These are phyloP conservation scores for Eristalis pertinax DNA, from an alignment of 2,888 invertebrate genomes.

Conservation along the genomic window DNA sequence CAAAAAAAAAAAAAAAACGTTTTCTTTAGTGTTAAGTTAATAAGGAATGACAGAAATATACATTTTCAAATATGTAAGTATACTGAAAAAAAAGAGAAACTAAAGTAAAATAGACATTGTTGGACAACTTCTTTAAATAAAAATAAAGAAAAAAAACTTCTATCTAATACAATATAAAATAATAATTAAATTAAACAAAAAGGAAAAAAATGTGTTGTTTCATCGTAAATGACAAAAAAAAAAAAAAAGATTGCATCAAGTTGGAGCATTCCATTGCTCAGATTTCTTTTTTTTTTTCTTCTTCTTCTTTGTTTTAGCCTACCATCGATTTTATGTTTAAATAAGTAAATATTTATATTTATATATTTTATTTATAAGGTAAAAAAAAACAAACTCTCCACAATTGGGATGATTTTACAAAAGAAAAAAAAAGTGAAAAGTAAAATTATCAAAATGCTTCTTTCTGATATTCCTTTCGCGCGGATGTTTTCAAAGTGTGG, in stretches of 20 bases:
- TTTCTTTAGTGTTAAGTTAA: constrained; percentile 26
- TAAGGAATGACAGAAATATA: constrained; percentile 61
- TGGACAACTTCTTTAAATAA: constrained; percentile 52
- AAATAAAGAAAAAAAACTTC: constrained; percentile 41
- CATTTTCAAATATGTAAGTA: constrained; percentile 22
- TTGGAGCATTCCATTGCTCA: constrained; percentile 36
- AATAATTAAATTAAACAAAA: constrained; percentile 40
- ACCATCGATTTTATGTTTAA: constrained; percentile 42
- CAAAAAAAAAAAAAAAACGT: constrained; percentile 28
- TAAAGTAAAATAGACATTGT: constrained; percentile 28
- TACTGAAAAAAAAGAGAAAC: background rate
- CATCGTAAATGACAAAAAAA: constrained; percentile 46
- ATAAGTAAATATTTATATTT: constrained; percentile 49
- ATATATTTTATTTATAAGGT: constrained; percentile 34
- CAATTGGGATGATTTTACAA: constrained; percentile 24
- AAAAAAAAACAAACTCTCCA: constrained; percentile 37
- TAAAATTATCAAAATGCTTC: constrained; percentile 47
- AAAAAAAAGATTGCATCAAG: constrained; percentile 57
- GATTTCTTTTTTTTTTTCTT: constrained; percentile 10
- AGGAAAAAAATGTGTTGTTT: constrained; percentile 52
- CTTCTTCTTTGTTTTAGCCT: constrained; percentile 21
- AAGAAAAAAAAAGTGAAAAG: constrained; percentile 19
- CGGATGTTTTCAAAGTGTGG: background rate
- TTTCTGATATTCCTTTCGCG: constrained; percentile 20
- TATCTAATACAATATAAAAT: constrained; percentile 48